Conservation (phyloP, 1,140 invertebrate species). For the Caerostris darwini region DNA sequence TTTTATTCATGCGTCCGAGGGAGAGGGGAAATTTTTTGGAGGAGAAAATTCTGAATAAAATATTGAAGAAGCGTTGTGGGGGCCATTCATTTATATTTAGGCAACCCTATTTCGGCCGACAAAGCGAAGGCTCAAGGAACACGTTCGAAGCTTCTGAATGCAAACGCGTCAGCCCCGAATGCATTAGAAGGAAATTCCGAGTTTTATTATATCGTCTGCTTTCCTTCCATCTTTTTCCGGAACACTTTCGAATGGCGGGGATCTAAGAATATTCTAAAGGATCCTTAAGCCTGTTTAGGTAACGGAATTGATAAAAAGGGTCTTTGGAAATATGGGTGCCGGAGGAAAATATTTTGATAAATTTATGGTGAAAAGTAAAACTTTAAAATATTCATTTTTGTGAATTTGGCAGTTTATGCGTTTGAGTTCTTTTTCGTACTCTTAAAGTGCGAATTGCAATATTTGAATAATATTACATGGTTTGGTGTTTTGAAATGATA, state of each 20-base stretch:
- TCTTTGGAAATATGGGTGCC: background rate
- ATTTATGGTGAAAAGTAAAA: background rate
- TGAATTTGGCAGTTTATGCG: background rate
- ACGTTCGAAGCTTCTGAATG: conserved; percentile 11
- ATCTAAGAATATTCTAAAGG: background rate
- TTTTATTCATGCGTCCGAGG: conserved; percentile 65
- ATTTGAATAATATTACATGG: too few species aligned
- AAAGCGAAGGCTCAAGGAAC: background rate
- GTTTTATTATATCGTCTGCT: conserved; percentile 3
- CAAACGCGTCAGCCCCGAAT: background rate
- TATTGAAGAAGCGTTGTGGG: conserved; percentile 15
- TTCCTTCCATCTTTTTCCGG: background rate
- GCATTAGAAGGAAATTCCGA: conserved; percentile 7
- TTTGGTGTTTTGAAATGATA: too few species aligned
- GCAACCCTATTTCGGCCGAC: conserved; percentile 30
- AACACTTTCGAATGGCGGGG: background rate
- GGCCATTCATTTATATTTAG: conserved; percentile 62
- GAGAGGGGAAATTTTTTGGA: background rate
- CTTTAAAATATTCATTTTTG: background rate
- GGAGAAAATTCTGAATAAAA: conserved; percentile 60
- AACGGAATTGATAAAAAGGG: background rate
- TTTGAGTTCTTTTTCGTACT: too few species aligned
- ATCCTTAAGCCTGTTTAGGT: conserved; percentile 5
- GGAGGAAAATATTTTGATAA: background rate
- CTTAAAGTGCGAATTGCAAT: too few species aligned